phyloP scores from a whole-genome alignment of 2,113 vertebrate species.

The Serilophus lunatus region DNA sequence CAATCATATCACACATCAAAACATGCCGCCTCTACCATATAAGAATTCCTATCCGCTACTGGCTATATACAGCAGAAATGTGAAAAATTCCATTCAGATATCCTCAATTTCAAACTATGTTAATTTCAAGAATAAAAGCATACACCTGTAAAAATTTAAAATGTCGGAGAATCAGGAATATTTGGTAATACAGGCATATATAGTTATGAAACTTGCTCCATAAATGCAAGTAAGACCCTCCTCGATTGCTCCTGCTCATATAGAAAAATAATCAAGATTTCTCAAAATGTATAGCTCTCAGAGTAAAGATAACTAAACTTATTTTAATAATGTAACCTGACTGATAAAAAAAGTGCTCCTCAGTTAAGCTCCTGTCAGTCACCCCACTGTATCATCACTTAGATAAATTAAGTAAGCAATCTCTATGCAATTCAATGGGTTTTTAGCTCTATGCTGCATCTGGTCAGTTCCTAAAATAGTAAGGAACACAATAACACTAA shows the following conservation, averaged over 20 bases:
- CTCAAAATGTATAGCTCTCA: not conserved
- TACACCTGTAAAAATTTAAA: not conserved
- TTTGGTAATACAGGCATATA: not conserved
- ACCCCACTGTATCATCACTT: not conserved
- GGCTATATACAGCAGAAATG: not conserved
- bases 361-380: conserved; percentile 19
- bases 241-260: not conserved
- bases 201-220: not conserved
- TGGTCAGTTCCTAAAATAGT: conserved; percentile 37
- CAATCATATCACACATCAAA: not conserved
- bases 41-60: not conserved
- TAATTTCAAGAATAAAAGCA: not conserved
- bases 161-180: not conserved
- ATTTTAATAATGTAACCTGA: conserved; percentile 26
- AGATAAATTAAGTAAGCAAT: conserved; percentile 37
- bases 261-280: not conserved
- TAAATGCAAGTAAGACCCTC: not conserved
- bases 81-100: not conserved
- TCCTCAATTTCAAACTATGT: not conserved
- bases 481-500: not conserved
- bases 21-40: not conserved
- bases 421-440: not conserved
- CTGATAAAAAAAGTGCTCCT: not conserved
- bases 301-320: not conserved
- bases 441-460: not conserved